Base-by-base conservation (phyloP, 2,888 invertebrate species). In the Drosophila nigritarsus region DNA sequence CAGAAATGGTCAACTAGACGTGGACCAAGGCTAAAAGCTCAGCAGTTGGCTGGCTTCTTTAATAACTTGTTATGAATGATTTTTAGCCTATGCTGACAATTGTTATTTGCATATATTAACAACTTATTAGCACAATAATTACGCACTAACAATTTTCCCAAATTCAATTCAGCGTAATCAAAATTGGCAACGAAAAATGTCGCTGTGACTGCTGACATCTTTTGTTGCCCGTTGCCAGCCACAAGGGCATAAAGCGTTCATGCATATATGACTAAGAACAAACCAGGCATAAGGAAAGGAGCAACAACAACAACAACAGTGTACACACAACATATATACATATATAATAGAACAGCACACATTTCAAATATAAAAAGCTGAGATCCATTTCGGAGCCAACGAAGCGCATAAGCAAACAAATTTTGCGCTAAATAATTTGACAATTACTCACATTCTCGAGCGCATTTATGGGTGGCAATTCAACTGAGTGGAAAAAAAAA, bases 351-450 rank as follows among this genome's bases (percentile, higher is more conserved):
- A 62, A 30, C n/a, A 45, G 48, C 50, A 27, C 59, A 71, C 53
- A 75, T 55, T 64, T 72, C 38, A 74, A 78, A 72, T 68, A 70
- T 65, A 73, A 77, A 75, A 77, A 80, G 80, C 82, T 79, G 79
- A 80, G 83, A 87, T 90, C 91, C 92, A 89, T 92, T 91, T 87
- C 79, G 82, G 62, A 84, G 80, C 86, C 90, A 91, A 81, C 92
- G 91, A 85, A 91, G 90, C 91, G 91, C 81, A 89, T 83, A 92
- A 86, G 89, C 92, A 92, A 92, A 92, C 92, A 92, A 92, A 92
- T 89, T 91, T 92, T 92, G 90, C 91, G 91, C 92, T 92, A 92
- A 92, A 92, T 92, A 92, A 92, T 92, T 92, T 92, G 91, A 92
- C 92, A 92, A 92, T 91, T 91, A 92, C 91, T 92, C 91, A 91